A percentile compares a stretch with the other conserved stretches of the same genome.
Conservation (phyloP, 2,797 vertebrate genomes). For the Arctocebus calabarensis region DNA sequence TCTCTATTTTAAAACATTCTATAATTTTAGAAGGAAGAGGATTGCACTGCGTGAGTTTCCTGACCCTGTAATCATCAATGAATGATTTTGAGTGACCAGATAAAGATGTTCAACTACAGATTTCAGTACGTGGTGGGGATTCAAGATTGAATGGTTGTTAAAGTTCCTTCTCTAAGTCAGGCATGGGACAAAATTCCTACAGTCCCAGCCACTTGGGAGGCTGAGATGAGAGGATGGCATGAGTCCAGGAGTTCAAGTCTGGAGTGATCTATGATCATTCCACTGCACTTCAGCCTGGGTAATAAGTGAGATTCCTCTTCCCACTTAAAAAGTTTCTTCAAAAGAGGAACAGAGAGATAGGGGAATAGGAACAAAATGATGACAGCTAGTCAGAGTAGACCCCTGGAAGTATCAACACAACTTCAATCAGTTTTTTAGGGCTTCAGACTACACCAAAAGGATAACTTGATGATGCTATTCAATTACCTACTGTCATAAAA, state of each 20-base stretch:
- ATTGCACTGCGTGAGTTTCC: not conserved
- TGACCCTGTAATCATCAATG: not conserved
- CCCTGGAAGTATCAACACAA: not conserved
- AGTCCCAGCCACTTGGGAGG: not conserved
- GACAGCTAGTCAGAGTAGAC: not conserved
- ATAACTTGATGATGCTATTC: not conserved
- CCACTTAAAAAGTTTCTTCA: not conserved
- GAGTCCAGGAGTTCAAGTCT: not conserved
- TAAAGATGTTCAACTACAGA: not conserved
- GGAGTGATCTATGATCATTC: not conserved
- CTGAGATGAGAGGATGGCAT: not conserved
- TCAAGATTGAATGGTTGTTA: not conserved
- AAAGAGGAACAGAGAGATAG: not conserved
- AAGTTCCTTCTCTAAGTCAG: not conserved
- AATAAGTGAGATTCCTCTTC: not conserved
- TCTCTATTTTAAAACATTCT: not conserved
- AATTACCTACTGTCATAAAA: not conserved
- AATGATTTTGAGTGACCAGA: not conserved
- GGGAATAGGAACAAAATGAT: not conserved
- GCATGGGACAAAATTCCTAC: not conserved
- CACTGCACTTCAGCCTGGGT: not conserved
- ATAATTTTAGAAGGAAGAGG: conserved; percentile 1
- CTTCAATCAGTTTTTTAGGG: not conserved
- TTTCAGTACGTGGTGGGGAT: not conserved
- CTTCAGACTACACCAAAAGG: not conserved